phyloP scores from a whole-genome alignment of 2,113 vertebrate genomes.

The Elachura formosa region DNA sequence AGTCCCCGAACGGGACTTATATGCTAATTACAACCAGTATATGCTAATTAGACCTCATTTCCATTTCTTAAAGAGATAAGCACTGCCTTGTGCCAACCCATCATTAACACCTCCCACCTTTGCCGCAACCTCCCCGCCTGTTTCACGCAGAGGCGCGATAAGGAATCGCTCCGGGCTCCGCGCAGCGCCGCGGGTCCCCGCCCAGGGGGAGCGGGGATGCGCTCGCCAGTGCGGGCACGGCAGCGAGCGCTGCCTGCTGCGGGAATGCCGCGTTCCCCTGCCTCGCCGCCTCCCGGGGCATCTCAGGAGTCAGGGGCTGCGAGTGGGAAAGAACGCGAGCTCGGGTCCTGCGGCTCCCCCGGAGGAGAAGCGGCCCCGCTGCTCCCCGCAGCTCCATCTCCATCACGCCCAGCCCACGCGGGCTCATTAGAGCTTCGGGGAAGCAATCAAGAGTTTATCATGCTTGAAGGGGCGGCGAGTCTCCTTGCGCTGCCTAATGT shows the following conservation, averaged over 20 bases:
- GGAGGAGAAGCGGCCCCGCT: background rate
- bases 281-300: background rate
- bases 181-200: background rate
- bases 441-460: slow-evolving; percentile 72
- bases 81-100: slow-evolving; percentile 50
- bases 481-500: slow-evolving; percentile 58
- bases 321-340: background rate
- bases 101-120: slow-evolving; percentile 51
- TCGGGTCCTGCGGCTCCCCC: background rate
- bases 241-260: background rate
- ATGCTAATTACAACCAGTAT: slow-evolving; percentile 78
- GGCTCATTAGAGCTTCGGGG: slow-evolving; percentile 66
- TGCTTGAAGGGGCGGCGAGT: slow-evolving; percentile 63
- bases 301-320: accelerated
- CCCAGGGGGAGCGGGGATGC: background rate
- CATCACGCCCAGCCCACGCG: slow-evolving; percentile 23
- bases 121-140: slow-evolving; percentile 47
- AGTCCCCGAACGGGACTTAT: slow-evolving; percentile 77
- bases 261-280: background rate
- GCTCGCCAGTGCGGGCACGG: accelerated
- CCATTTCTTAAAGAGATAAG: slow-evolving; percentile 79
- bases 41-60: slow-evolving; percentile 77
- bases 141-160: background rate
- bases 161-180: slow-evolving; percentile 9
- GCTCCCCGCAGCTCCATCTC: background rate